Evolutionary conservation across 2,888 invertebrate species (phyloP).

Genomic region (Eumacrocentrus americanus): DNA sequence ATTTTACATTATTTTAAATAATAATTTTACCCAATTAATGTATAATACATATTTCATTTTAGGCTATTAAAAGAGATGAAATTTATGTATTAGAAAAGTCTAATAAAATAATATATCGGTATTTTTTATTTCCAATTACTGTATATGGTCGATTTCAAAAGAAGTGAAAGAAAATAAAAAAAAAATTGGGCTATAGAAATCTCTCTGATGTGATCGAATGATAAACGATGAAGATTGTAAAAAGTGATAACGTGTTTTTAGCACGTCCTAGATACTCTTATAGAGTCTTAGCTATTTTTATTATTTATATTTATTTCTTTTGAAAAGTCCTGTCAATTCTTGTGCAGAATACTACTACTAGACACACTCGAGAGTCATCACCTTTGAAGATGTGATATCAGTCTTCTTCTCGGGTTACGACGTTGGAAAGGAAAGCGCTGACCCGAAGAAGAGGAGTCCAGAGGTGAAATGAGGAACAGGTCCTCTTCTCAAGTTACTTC

Average conservation of each 20-base stretch:
- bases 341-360: too few relatives aligned
- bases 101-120: background rate
- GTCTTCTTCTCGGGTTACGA: background rate
- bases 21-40: too few relatives aligned
- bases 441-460: constrained; percentile 27
- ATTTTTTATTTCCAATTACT: background rate
- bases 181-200: background rate
- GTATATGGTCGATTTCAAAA: background rate
- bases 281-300: too few relatives aligned
- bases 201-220: background rate
- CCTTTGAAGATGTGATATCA: background rate
- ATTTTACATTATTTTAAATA: too few relatives aligned
- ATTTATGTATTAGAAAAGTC: too few relatives aligned
- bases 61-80: too few relatives aligned
- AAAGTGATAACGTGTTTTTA: background rate
- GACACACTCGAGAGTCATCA: background rate
- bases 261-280: background rate
- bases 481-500: too few relatives aligned
- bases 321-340: background rate
- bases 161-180: background rate
- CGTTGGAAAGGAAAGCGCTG: constrained; percentile 35
- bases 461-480: constrained; percentile 34
- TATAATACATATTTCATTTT: too few relatives aligned
- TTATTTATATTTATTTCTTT: background rate
- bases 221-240: constrained; percentile 1